Evolutionary conservation across 2,888 invertebrate genomes (phyloP).

Genomic region (Melinaea marsaeus): DNA sequence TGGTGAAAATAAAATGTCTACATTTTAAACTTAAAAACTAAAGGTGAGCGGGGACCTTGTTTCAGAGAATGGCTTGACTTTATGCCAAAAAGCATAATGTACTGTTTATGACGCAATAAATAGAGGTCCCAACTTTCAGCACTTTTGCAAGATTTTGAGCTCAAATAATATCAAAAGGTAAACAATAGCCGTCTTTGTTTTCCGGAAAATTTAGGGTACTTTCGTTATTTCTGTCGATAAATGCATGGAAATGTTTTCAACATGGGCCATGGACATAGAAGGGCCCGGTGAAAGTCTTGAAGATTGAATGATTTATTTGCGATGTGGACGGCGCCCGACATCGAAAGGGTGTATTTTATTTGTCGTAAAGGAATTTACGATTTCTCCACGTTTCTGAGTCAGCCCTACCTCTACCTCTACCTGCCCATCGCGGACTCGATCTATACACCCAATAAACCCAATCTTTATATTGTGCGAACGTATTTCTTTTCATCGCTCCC

Average conservation of each 20-base stretch:
- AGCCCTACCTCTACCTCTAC: slow-evolving; percentile 33
- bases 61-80: slow-evolving; percentile 21
- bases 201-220: neutral
- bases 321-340: slow-evolving; percentile 45
- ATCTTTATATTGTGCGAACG: slow-evolving; percentile 66
- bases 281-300: slow-evolving; percentile 40
- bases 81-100: slow-evolving; percentile 15
- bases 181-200: neutral
- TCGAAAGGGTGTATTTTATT: slow-evolving; percentile 60
- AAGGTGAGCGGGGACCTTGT: slow-evolving; percentile 31
- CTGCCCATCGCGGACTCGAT: slow-evolving; percentile 51
- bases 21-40: slow-evolving; percentile 22
- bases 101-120: slow-evolving; percentile 17
- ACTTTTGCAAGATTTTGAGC: slow-evolving; percentile 3
- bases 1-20: slow-evolving; percentile 30
- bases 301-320: slow-evolving; percentile 69
- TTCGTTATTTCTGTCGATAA: slow-evolving; percentile 2
- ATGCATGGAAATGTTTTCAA: slow-evolving; percentile 8
- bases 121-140: slow-evolving; percentile 5
- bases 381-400: slow-evolving; percentile 43
- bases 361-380: slow-evolving; percentile 71
- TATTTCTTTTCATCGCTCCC: slow-evolving; percentile 47
- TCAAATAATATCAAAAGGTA: neutral
- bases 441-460: slow-evolving; percentile 60
- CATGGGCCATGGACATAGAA: slow-evolving; percentile 1